Evolutionary conservation across 2,113 vertebrate species (phyloP).

Genomic region (Oncorhynchus mykiss): DNA sequence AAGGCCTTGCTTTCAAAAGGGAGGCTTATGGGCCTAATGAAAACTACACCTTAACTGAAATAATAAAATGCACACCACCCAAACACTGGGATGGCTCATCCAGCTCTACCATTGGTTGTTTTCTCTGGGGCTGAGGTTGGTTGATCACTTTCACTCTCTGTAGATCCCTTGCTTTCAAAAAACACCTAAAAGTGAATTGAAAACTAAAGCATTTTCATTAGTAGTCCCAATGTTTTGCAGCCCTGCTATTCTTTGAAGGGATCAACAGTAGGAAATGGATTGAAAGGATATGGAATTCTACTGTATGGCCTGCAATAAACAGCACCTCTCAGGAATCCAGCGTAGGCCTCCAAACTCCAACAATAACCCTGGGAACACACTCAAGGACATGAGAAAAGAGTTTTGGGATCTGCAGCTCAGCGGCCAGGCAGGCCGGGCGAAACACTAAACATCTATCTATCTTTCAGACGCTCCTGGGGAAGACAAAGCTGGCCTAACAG

Average conservation of each 20-base stretch:
- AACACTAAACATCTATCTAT: constrained; percentile 83
- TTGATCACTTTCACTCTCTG: constrained; percentile 27
- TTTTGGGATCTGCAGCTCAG: not conserved
- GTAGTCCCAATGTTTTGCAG: constrained; percentile 32
- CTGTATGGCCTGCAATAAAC: constrained; percentile 34
- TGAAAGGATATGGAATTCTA: constrained; percentile 39
- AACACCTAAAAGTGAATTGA: not conserved
- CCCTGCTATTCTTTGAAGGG: constrained; percentile 39
- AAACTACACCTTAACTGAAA: constrained; percentile 71
- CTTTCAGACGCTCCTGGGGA: constrained; percentile 76
- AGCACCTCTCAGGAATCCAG: constrained; percentile 29
- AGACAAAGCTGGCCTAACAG: constrained; percentile 92
- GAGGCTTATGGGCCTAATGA: constrained; percentile 62
- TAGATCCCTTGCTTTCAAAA: constrained; percentile 1
- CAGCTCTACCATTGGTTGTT: constrained; percentile 45
- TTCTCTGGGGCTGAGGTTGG: constrained; percentile 42
- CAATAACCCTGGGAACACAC: constrained; percentile 9
- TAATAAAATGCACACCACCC: constrained; percentile 64
- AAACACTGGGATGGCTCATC: constrained; percentile 50
- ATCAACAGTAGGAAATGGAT: constrained; percentile 22
- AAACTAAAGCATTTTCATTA: constrained; percentile 22
- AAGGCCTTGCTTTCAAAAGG: constrained; percentile 53
- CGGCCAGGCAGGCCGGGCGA: constrained; percentile 23
- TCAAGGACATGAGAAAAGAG: not conserved
- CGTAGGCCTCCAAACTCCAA: constrained; percentile 10